Base-by-base conservation (phyloP, 2,888 invertebrate species). In the Eumacrocentrus americanus region DNA sequence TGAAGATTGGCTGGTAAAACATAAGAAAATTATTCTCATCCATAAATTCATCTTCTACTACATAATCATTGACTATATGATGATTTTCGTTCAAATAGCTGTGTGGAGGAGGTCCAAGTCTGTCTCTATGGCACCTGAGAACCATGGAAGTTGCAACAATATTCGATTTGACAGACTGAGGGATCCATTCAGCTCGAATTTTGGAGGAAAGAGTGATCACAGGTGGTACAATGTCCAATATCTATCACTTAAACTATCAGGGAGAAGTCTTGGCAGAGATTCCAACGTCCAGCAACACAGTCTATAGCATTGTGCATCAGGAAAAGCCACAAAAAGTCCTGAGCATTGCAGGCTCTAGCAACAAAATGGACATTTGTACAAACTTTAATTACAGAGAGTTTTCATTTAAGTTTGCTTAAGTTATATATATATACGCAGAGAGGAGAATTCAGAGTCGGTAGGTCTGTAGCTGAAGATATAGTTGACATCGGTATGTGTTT, bases 111-210 rank as follows among this genome's bases (percentile, higher is more conserved):
- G 96, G 95, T 0, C 93, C 95, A 0, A 87, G 88, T 57, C 82
- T 94, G n/a, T 88, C 94, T 0, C 82, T 95, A n/a, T 95, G 92
- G 92, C 94, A 95, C 78, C 84, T 91, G 58, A 86, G 94, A 3
- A 91, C 92, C 0, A 83, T 94, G 74, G 89, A 91, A 69, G 88
- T 88, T 3, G 89, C 90, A 1, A 90, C 91, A 1, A 84, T 89
- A 0, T 93, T 94, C 73, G 87, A 90, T 23, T 85, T 91, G 14
- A 88, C 89, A 0, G 91, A 91, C 70, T 85, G 85, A 58, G 90
- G 90, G 0, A 89, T 92, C 61, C 92, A 93, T 72, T 87, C 91
- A 0, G 87, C 90, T 0, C 86, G 87, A 71, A 90, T 93, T 78
- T 85, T 88, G 64, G 91, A 92, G 29, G 92, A 93, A 73, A 85